A percentile compares a stretch with the other conserved stretches of the same genome.
phyloP scores from a whole-genome alignment of 2,797 vertebrate species.

The Melanotaenia trifasciata region DNA sequence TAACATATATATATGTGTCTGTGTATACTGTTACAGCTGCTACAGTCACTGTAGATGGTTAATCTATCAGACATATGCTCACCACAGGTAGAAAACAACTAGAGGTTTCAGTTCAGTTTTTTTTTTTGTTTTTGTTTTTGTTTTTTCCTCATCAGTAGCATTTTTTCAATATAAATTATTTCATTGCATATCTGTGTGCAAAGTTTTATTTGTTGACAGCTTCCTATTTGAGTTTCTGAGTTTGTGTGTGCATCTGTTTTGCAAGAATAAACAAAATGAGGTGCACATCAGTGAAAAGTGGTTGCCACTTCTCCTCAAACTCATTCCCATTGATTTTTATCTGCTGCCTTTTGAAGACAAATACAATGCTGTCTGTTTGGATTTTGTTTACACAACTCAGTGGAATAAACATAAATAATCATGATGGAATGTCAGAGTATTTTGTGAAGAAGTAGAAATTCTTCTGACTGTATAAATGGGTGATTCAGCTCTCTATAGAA shows the following conservation, averaged over 20 bases:
- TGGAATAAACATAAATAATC: conserved; percentile 69
- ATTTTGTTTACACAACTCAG: conserved; percentile 49
- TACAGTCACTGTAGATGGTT: neutral
- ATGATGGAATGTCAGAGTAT: conserved; percentile 35
- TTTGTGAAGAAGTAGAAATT: conserved; percentile 41
- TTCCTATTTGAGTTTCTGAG: conserved; percentile 33
- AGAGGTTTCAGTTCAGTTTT: conserved; percentile 28
- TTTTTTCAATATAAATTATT: conserved; percentile 56
- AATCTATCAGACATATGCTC: neutral
- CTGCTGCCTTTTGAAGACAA: conserved; percentile 58
- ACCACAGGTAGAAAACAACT: conserved; percentile 10
- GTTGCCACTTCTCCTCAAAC: conserved; percentile 35
- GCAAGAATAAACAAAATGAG: conserved; percentile 59
- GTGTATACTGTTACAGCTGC: conserved; percentile 19
- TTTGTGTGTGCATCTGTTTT: conserved; percentile 21
- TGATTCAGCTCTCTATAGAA: conserved; percentile 5
- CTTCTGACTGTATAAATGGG: conserved; percentile 27
- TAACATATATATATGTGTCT: too few relatives aligned
- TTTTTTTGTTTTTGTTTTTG: conserved; percentile 13
- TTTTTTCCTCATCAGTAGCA: conserved; percentile 62
- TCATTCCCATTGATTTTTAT: conserved; percentile 71
- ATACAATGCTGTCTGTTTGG: conserved; percentile 54
- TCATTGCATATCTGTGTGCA: conserved; percentile 32
- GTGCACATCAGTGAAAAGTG: conserved; percentile 63
- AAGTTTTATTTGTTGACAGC: conserved; percentile 35